Evolutionary conservation across 2,113 vertebrate species (phyloP), one percentile per base, ranked within the genome.

Genomic region (Gila orcuttii): DNA sequence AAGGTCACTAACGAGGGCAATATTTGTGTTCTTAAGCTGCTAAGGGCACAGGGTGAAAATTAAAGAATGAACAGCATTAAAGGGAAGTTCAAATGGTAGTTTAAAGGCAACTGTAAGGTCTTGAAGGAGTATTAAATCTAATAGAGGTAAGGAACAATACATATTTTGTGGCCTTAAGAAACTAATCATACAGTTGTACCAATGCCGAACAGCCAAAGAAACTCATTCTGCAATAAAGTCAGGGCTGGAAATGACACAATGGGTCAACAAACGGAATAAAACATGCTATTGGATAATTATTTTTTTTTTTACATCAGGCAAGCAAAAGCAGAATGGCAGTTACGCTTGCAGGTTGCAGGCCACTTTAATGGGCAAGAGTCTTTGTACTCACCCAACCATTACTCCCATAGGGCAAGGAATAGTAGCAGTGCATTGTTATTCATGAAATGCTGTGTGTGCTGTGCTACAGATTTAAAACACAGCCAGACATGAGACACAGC

Each of bases 391-490:
- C 90, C 86, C 83, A 90, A 71, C 66, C 82, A 83, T 82, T 55
- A 50, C 21, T 79, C 75, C 28, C 69, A 79, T 31, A 79, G 57
- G 69, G 71, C 71, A 36, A 62, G 10, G 69, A 42, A 33, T 33
- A 28, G 71, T 69, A 69, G 36, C 15, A 15, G 57, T 50, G 33
- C 86, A 92, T 95, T 94, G 91, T 86, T 94, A 95, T 95, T 95
- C 94, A 95, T 95, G 93, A 95, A 91, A 94, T 93, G 93, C 90
- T 79, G 86, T 87, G 86, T 83, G 88, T 89, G 87, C 83, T 64
- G 90, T 83, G 85, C 87, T 64, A 74, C 79, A 78, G 68, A 80
- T 86, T 81, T 81, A 78, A 79, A 88, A 15, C 85, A 87, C 78
- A 25, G 76, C 28, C 33, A 52, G 64, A 85, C 77, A 71, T 83